A percentile compares a stretch with the other conserved stretches of the same genome.
Evolutionary conservation across 2,797 vertebrate species (phyloP).

Genomic region (Lutjanus argentimaculatus): DNA sequence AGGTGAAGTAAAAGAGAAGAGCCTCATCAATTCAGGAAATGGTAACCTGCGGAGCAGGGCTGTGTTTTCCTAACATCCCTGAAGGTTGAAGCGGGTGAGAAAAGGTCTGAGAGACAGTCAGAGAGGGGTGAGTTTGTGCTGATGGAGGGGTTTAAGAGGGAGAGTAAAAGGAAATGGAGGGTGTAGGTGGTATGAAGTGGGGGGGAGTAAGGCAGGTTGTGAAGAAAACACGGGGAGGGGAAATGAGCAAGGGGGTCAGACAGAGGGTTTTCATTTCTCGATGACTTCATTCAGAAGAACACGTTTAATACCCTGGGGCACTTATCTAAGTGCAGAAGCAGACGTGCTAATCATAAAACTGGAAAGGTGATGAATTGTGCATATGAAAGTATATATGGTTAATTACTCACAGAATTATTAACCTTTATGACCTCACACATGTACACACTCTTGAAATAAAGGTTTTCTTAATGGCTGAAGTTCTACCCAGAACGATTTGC

Average conservation of each 20-base stretch:
- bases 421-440: constrained; percentile 48
- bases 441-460: not conserved
- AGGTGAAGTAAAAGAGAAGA: constrained; percentile 1
- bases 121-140: constrained; percentile 30
- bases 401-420: constrained; percentile 48
- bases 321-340: constrained; percentile 66
- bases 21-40: constrained; percentile 40
- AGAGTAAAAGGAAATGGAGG: constrained; percentile 36
- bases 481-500: too few species aligned
- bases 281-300: constrained; percentile 71
- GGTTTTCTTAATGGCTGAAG: too few species aligned
- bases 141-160: constrained; percentile 33
- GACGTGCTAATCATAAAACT: constrained; percentile 57
- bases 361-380: constrained; percentile 8
- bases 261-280: constrained; percentile 55
- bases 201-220: constrained; percentile 26
- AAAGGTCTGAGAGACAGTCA: constrained; percentile 8
- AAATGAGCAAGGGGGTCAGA: constrained; percentile 51
- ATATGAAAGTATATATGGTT: not conserved
- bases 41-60: constrained; percentile 10
- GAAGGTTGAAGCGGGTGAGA: constrained; percentile 14
- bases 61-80: constrained; percentile 51
- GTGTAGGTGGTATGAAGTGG: constrained; percentile 21
- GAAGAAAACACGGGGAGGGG: constrained; percentile 37
- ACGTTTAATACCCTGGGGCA: constrained; percentile 46